Evolutionary conservation across 2,888 invertebrate species (phyloP), one percentile per base, ranked within the genome.

Genomic region (Melanchra persicariae): DNA sequence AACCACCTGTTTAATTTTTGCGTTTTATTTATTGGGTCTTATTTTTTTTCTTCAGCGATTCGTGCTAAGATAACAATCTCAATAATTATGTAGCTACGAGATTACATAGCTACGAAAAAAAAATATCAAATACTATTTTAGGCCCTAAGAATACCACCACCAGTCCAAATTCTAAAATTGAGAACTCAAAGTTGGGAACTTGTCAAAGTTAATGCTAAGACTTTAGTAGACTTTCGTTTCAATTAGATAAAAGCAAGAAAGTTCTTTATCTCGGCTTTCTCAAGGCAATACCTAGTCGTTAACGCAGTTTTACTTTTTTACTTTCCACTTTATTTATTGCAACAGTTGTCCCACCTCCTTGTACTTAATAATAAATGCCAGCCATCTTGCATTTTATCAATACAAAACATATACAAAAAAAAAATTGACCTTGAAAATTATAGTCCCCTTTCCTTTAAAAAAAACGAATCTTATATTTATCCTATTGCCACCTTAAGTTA

Each of bases 301-400:
- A 30, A 7, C 22, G n/a, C 2, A 47, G 9, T 22, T 62, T 69
- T 59, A 70, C 52, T 59, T 62, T 55, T 30, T 43, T 22, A 60
- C n/a, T 57, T 51, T 57, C 34, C 45, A 26, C 10, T 24, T n/a
- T n/a, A n/a, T n/a, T n/a, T n/a, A n/a, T n/a, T n/a, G n/a, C n/a
- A n/a, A n/a, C n/a, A n/a, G n/a, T n/a, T n/a, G n/a, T n/a, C 15
- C 17, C 17, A 7, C 26, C 9, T 26, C 26, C 26, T 1, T 52
- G 17, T 30, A 2, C 6, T 52, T 26, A 15, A 1, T 26, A 17
- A 8, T 52, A 52, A 24, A 6, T 24, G 17, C n/a, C n/a, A n/a
- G n/a, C n/a, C 2, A 2, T 26, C 10, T 49, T 49, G 0, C 45
- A 45, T 45, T 8, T 7, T 4, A 1, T 2, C 0, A 1, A 19